Conservation (phyloP, 2,888 invertebrate species). For the Itoplectis maculator region DNA sequence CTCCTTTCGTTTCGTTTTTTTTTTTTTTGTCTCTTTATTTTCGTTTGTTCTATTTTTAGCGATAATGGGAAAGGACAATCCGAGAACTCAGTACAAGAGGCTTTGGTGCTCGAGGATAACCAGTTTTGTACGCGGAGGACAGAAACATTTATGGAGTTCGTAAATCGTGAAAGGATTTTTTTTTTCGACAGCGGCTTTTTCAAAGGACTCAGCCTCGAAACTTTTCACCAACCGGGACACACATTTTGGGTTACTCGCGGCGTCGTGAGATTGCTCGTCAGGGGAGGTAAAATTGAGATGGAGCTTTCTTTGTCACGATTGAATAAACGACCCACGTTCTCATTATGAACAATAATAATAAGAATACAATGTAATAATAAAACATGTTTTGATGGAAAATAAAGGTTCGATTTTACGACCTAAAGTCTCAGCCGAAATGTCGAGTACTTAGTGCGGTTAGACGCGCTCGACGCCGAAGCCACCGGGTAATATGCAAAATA, state of each 20-base stretch:
- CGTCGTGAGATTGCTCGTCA: too few species aligned
- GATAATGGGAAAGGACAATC: neutral
- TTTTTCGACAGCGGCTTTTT: neutral
- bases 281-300: too few species aligned
- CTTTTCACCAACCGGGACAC: neutral
- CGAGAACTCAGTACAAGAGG: neutral
- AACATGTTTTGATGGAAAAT: neutral
- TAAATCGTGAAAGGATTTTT: neutral
- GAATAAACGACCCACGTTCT: too few species aligned
- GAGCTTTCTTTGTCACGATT: too few species aligned
- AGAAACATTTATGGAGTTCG: neutral
- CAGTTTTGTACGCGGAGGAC: neutral
- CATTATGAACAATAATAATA: too few species aligned
- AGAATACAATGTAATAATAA: neutral
- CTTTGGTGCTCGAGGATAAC: neutral
- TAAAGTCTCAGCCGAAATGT: neutral
- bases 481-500: neutral
- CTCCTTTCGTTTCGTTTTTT: conserved; percentile 3
- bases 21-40: too few species aligned
- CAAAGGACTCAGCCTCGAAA: neutral
- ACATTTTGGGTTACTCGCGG: neutral
- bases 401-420: neutral
- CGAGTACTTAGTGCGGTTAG: neutral
- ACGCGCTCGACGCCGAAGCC: neutral
- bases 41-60: neutral